Evolutionary conservation across 2,888 invertebrate genomes (phyloP).

Genomic region (Zaprionus lineosus): DNA sequence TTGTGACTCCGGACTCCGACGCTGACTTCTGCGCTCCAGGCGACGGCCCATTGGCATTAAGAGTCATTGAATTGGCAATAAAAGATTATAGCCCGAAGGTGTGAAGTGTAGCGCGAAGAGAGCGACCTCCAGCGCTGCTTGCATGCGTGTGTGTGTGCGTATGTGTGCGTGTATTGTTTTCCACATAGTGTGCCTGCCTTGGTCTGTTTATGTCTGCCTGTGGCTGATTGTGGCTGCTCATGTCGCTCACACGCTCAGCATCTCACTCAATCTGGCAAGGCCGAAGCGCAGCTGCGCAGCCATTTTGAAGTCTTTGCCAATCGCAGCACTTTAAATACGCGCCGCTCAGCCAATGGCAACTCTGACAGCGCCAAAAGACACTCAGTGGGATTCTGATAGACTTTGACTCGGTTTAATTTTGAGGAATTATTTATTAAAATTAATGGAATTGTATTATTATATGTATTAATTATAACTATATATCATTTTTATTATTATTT

Average conservation of each 20-base stretch:
- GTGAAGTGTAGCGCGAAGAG: slow-evolving; percentile 69
- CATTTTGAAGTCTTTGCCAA: slow-evolving; percentile 58
- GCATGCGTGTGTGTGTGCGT: slow-evolving; percentile 32
- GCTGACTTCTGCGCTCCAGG: slow-evolving; percentile 60
- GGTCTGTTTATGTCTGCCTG: too few species aligned
- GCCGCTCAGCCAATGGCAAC: slow-evolving; percentile 41
- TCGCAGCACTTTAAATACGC: slow-evolving; percentile 11
- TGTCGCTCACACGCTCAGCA: slow-evolving; percentile 19
- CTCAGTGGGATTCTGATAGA: too few species aligned
- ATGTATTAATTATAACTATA: too few species aligned
- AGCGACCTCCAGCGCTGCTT: slow-evolving; percentile 1
- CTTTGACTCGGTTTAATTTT: too few species aligned
- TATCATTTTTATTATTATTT: too few species aligned
- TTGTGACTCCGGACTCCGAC: slow-evolving; percentile 6
- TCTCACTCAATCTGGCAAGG: slow-evolving; percentile 48
- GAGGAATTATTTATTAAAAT: too few species aligned
- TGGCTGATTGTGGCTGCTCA: too few species aligned
- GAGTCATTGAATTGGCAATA: slow-evolving; percentile 78
- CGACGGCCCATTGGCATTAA: slow-evolving; percentile 54
- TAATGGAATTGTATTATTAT: too few species aligned
- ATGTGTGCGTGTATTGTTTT: slow-evolving; percentile 26
- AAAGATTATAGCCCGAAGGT: slow-evolving; percentile 79
- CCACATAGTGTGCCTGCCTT: slow-evolving; percentile 17
- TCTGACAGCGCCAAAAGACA: background rate
- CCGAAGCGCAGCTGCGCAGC: slow-evolving; percentile 40